Evolutionary conservation across 2,888 invertebrate genomes (phyloP), one percentile per base, ranked within the genome.

Genomic region (Acleris holmiana): DNA sequence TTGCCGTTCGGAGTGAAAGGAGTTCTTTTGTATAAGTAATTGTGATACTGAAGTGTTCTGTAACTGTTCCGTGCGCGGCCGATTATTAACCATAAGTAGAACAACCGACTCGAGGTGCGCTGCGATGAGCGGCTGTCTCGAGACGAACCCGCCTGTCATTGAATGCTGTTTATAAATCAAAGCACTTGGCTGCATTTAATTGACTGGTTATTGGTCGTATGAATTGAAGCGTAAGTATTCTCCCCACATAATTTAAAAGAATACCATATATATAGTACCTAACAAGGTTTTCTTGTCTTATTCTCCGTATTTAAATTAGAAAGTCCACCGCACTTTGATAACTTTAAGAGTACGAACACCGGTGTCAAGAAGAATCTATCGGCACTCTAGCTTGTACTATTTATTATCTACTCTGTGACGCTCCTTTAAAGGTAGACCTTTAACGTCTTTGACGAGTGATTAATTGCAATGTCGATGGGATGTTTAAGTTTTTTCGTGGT

Each of bases 1-100:
- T 80, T 73, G 82, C 83, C 73, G 74, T 71, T 74, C 76, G 74
- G 74, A 86, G 90, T 90, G 91, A 91, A 90, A 91, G 90, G 86
- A 80, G 81, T 74, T 78, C 72, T 75, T 78, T 76, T 70, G 70
- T 74, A 70, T 70, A n/a, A n/a, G n/a, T n/a, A 71, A 71, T 69
- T 73, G 72, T 73, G 78, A 77, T 80, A 73, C 74, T 76, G 74
- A 72, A 77, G 79, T 76, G 76, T 80, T 79, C 78, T 78, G 77
- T 82, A 82, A 83, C 78, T 84, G 83, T 86, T 78, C 75, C 78
- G 74, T 69, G 70, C 76, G 81, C 73, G 76, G 75, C 71, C 74
- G 78, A 76, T 67, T 68, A 68, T 69, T 79, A 70, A 71, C 73
- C 59, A 66, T 73, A 79, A 80, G 76, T 77, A 74, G 76, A 76